A percentile compares a stretch with the other conserved stretches of the same genome.
phyloP scores from a whole-genome alignment of 2,113 vertebrate species.

The Ginglymostoma cirratum region DNA sequence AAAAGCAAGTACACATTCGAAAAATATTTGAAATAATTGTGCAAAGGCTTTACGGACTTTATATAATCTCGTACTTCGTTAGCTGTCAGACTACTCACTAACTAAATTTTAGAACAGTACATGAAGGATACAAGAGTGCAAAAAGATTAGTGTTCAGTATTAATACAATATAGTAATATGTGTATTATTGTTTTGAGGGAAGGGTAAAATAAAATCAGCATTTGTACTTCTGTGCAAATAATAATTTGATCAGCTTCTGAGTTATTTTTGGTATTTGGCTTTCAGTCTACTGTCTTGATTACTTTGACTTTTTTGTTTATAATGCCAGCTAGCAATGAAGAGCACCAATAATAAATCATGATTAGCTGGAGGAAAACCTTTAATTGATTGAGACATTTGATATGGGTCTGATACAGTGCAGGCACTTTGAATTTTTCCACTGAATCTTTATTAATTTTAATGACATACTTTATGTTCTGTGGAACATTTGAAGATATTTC shows the following conservation, averaged over 20 bases:
- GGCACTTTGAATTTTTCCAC: not conserved
- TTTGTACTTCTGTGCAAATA: not conserved
- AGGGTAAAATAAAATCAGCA: not conserved
- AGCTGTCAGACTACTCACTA: too few relatives aligned
- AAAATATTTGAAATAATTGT: too few relatives aligned
- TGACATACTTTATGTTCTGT: not conserved
- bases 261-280: not conserved
- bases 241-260: not conserved
- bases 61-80: too few relatives aligned
- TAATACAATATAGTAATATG: not conserved
- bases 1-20: too few relatives aligned
- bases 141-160: not conserved
- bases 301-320: not conserved
- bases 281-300: not conserved
- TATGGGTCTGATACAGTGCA: not conserved
- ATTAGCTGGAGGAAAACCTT: not conserved
- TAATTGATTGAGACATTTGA: not conserved
- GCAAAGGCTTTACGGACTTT: too few relatives aligned
- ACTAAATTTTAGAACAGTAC: too few relatives aligned
- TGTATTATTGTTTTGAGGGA: not conserved
- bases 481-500: not conserved
- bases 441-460: not conserved
- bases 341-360: not conserved
- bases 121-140: too few relatives aligned
- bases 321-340: constrained; percentile 3